phyloP scores from a whole-genome alignment of 2,888 invertebrate species.

The Flabesymbios commensalis region DNA sequence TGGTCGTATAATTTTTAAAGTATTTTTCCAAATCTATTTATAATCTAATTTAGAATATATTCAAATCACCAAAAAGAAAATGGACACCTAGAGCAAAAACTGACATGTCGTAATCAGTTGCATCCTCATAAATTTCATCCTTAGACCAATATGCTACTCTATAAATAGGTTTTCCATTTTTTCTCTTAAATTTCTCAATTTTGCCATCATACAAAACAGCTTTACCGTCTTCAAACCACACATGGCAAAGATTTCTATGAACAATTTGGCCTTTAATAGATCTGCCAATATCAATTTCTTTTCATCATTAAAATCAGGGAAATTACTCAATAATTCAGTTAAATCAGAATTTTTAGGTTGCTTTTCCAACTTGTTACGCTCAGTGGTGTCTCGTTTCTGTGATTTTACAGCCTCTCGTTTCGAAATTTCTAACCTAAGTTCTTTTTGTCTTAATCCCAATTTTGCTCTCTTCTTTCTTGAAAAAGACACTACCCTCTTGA shows the following conservation, averaged over 20 bases:
- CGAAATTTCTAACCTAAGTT: background rate
- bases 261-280: background rate
- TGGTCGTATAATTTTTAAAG: too few relatives aligned
- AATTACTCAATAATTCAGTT: background rate
- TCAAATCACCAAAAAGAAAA: too few relatives aligned
- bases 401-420: slow-evolving; percentile 1
- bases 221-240: background rate
- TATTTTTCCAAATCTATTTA: too few relatives aligned
- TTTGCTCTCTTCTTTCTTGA: background rate
- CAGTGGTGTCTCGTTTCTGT: background rate
- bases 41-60: too few relatives aligned
- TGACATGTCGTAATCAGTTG: too few relatives aligned
- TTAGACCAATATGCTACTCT: background rate
- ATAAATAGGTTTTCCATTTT: background rate
- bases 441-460: background rate
- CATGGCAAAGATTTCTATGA: background rate
- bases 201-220: background rate
- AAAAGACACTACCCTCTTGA: background rate
- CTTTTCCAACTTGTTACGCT: slow-evolving; percentile 2
- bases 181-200: background rate
- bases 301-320: background rate
- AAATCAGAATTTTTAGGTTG: background rate
- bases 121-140: slow-evolving; percentile 2
- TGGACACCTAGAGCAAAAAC: too few relatives aligned
- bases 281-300: background rate